Evolutionary conservation across 2,113 vertebrate genomes (phyloP).

Genomic region (Ellobius talpinus): DNA sequence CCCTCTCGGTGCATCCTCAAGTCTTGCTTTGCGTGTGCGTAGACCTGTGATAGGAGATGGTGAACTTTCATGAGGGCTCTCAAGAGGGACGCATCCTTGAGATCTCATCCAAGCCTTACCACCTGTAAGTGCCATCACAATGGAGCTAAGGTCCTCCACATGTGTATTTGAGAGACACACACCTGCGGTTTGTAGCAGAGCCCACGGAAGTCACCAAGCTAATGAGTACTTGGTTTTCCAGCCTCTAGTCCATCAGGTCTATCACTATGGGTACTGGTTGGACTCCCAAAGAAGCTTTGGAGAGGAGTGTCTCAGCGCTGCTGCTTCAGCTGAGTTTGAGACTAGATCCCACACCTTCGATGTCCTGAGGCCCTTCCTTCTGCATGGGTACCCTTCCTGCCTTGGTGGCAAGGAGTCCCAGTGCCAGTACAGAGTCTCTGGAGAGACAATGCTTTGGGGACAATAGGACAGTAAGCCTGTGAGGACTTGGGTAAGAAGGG

Average conservation of each 20-base stretch:
- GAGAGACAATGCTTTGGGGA: neutral
- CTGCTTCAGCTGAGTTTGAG: neutral
- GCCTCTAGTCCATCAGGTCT: too few species aligned
- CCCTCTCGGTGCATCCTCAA: neutral
- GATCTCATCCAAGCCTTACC: neutral
- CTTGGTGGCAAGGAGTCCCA: neutral
- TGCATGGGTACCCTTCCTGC: accelerated
- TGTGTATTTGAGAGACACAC: neutral
- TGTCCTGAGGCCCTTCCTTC: neutral
- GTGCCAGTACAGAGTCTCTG: neutral
- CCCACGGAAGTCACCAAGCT: accelerated
- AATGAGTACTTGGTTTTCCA: neutral
- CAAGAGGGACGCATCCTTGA: neutral
- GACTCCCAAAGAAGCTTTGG: neutral
- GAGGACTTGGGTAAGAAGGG: neutral
- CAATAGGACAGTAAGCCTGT: accelerated
- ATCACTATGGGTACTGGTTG: neutral
- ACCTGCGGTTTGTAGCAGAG: neutral
- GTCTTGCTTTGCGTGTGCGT: accelerated
- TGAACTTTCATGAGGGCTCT: neutral
- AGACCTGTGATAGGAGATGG: neutral
- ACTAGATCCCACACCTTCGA: accelerated
- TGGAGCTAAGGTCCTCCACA: neutral
- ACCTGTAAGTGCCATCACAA: neutral
- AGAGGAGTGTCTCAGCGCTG: neutral